These are phyloP conservation scores for Drosophila saltans DNA, from an alignment of 1,140 invertebrate species.

Conservation along the genomic window DNA sequence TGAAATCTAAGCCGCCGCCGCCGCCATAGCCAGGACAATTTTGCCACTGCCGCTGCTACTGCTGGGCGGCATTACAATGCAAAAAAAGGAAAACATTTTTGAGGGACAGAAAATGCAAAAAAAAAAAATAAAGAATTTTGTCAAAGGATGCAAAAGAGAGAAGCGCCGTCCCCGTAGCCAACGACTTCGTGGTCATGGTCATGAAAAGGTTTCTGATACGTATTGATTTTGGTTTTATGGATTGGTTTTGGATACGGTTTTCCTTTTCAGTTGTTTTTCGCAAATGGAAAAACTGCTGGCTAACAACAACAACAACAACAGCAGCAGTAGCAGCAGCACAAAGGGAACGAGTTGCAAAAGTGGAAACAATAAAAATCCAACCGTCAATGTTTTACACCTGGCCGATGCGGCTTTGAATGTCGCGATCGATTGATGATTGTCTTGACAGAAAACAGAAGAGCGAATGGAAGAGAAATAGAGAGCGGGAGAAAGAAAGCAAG, in stretches of 20 bases:
- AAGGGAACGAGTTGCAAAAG: slow-evolving; percentile 69
- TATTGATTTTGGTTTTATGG: slow-evolving; percentile 37
- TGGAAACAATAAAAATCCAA: slow-evolving; percentile 50
- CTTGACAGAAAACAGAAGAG: slow-evolving; percentile 11
- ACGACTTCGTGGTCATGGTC: slow-evolving; percentile 17
- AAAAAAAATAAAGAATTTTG: slow-evolving; percentile 51
- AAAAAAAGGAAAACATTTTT: slow-evolving; percentile 37
- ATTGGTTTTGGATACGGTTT: slow-evolving; percentile 35
- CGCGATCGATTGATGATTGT: slow-evolving; percentile 41
- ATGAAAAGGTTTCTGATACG: slow-evolving; percentile 34
- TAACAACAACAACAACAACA: background rate
- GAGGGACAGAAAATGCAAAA: slow-evolving; percentile 45
- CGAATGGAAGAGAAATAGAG: background rate
- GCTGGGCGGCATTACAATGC: slow-evolving; percentile 60
- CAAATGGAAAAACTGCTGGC: slow-evolving; percentile 45
- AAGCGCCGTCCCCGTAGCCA: slow-evolving; percentile 46
- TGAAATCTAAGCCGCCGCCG: slow-evolving; percentile 39
- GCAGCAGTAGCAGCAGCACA: slow-evolving; percentile 21
- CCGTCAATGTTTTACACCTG: slow-evolving; percentile 58
- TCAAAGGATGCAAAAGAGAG: slow-evolving; percentile 62
- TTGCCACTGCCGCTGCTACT: too few species aligned
- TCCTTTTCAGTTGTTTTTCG: slow-evolving; percentile 45
- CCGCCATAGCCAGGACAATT: background rate
- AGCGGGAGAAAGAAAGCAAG: too few species aligned
- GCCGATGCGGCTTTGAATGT: slow-evolving; percentile 28